Evolutionary conservation across 2,797 vertebrate species (phyloP).

Genomic region (Morelia viridis): DNA sequence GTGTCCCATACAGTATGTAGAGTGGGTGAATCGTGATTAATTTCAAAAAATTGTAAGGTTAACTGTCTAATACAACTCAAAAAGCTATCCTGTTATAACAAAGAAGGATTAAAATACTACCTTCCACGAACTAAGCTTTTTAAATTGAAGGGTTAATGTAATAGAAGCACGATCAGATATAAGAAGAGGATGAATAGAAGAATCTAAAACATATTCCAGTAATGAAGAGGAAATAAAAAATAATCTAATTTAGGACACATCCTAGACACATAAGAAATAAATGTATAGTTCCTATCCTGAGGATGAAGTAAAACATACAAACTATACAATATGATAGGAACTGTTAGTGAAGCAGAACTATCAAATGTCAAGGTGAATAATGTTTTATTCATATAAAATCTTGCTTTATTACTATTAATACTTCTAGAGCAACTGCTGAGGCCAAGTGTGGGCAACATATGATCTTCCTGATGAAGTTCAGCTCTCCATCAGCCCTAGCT

Average conservation of each 20-base stretch:
- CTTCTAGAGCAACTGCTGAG: neutral
- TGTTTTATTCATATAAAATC: neutral
- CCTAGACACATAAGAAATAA: neutral
- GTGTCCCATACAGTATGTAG: neutral
- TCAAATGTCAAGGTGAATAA: neutral
- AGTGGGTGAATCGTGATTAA: neutral
- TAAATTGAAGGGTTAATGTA: neutral
- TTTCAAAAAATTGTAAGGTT: neutral
- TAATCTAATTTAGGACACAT: neutral
- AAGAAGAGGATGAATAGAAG: neutral
- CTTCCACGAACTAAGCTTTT: neutral
- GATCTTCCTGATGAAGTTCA: neutral
- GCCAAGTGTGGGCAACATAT: neutral
- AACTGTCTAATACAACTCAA: neutral
- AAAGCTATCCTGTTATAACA: neutral
- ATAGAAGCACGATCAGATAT: neutral
- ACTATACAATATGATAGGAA: neutral
- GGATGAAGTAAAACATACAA: neutral
- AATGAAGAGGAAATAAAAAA: neutral
- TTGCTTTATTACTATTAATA: neutral
- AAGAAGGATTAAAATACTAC: neutral
- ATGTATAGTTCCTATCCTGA: neutral
- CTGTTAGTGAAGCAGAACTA: neutral
- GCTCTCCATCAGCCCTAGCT: neutral
- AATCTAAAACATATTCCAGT: neutral